These are phyloP conservation scores for Chymomyza fuscimana DNA, from an alignment of 2,888 invertebrate species.

Conservation along the genomic window DNA sequence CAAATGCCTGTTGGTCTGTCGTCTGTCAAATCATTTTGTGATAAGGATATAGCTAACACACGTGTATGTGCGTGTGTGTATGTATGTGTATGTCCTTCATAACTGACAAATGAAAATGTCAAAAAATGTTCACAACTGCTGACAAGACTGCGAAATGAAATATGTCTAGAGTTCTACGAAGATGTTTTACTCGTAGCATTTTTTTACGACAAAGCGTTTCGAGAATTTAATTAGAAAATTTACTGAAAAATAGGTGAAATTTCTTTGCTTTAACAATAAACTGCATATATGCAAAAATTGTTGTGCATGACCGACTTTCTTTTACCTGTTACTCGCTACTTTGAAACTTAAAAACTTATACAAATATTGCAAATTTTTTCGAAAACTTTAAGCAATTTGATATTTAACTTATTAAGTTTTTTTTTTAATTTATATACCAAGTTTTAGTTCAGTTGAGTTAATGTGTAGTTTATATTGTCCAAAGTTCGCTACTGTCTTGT, in stretches of 20 bases:
- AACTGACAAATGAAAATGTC: constrained; percentile 71
- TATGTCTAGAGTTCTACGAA: constrained; percentile 22
- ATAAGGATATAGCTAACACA: constrained; percentile 58
- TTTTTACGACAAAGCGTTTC: constrained; percentile 10
- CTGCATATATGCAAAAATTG: neutral
- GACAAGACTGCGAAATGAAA: constrained; percentile 58
- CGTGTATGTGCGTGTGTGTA: neutral
- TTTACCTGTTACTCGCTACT: no score
- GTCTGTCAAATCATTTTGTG: constrained; percentile 66
- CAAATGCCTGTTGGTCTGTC: constrained; percentile 56
- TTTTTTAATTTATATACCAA: no score
- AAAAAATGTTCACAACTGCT: constrained; percentile 56
- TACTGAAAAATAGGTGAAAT: neutral
- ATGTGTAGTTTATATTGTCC: no score
- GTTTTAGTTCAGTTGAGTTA: no score
- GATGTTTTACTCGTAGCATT: neutral
- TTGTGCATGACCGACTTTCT: neutral
- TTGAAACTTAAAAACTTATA: no score
- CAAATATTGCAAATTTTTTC: no score
- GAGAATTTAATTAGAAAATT: constrained; percentile 40
- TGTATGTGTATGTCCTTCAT: neutral
- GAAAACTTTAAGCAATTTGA: no score
- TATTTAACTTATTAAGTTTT: no score
- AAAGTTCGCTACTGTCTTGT: no score
- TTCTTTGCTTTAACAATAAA: neutral